Evolutionary conservation across 2,113 vertebrate genomes (phyloP).

Genomic region (Edolisoma coerulescens): DNA sequence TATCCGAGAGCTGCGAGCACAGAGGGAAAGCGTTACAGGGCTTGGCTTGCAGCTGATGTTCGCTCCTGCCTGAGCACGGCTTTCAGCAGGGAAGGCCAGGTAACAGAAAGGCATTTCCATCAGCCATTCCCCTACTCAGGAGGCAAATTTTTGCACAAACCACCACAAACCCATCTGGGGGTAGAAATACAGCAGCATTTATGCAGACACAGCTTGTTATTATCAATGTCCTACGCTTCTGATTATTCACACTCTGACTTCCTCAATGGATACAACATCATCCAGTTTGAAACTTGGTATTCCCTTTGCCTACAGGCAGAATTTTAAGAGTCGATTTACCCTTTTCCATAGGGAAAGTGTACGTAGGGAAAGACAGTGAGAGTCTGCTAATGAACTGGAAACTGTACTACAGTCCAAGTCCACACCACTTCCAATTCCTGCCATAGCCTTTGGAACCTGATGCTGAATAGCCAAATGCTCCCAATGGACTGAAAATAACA

Average conservation of each 20-base stretch:
- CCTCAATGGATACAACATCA: neutral
- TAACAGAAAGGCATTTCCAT: neutral
- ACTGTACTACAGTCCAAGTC: neutral
- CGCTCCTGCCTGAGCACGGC: neutral
- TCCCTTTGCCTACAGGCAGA: neutral
- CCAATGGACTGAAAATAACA: neutral
- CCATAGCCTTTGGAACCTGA: neutral
- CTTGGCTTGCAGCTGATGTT: fast-evolving
- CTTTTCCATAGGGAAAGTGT: neutral
- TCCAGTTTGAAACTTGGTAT: neutral
- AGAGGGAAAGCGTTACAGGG: neutral
- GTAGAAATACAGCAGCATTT: neutral
- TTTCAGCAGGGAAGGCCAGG: neutral
- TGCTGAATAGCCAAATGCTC: neutral
- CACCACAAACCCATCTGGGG: neutral
- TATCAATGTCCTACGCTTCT: neutral
- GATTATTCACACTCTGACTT: neutral
- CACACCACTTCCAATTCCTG: neutral
- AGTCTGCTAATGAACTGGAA: neutral
- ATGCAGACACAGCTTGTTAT: neutral
- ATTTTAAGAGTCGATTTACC: neutral
- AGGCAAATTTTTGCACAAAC: neutral
- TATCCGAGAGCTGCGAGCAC: slow-evolving; percentile 85
- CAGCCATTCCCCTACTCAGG: neutral
- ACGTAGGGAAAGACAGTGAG: neutral